Base-by-base conservation (phyloP, 1,140 invertebrate genomes). In the Rhopalosiphum maidis region DNA sequence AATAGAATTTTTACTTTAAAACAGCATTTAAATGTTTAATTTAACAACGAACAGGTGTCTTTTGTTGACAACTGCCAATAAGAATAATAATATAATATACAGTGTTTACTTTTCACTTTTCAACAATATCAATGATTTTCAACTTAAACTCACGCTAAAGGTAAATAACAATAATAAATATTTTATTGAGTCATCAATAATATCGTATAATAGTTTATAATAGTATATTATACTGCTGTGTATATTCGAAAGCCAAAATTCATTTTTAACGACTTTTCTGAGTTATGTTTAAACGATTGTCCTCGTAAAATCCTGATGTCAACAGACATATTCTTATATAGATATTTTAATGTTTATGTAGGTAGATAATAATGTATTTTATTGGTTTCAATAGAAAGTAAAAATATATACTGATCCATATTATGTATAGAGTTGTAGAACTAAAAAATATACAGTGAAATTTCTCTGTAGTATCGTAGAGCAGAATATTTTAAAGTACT, bases 1-100 rank as follows among this genome's bases (percentile, higher is more conserved):
- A 90, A 90, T 90, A 68, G 23, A 21, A 60, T 90, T 90, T 90
- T 90, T 48, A 89, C 51, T n/a, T n/a, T 89, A 54, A 41, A 55
- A 89, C 48, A n/a, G n/a, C 46, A 89, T 54, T 77, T 77, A n/a
- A 77, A 77, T 77, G 3, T 46, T 25, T n/a, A 88, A 88, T 48
- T 88, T 46, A 48, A 88, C 86, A 48, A 9, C 25, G 25, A 35
- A 37, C 88, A 89, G 88, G 88, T 89, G 88, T 35, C 48, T 35
- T 77, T n/a, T 77, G n/a, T 77, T 77, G 88, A 48, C 46, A 54
- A 37, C 46, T 23, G n/a, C 51, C 30, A 77, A 77, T 77, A 77
- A n/a, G n/a, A n/a, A 77, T n/a, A 60, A 60, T 77, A 60, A 60
- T 60, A 60, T 25, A 60, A 60, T 9, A 30, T 60, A n/a, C 15